Percentiles rank a stretch among this genome's conserved stretches.
Conservation (phyloP, 2,888 invertebrate species). For the Volucella bombylans region DNA sequence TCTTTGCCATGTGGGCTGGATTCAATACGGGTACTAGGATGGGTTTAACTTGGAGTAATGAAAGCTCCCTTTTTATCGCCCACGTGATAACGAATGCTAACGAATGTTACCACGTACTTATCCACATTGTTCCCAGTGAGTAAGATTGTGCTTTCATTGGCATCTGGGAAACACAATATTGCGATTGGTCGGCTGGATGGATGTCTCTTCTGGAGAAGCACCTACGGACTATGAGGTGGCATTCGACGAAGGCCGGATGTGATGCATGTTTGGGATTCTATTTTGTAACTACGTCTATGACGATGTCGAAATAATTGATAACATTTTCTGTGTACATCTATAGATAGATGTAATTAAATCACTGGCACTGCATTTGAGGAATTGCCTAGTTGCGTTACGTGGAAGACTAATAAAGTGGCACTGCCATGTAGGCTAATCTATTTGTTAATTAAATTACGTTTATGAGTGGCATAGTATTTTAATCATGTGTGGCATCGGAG, state of each 20-base stretch:
- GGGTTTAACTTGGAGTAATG: neutral
- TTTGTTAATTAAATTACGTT: constrained; percentile 60
- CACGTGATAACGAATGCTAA: constrained; percentile 32
- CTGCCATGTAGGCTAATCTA: constrained; percentile 25
- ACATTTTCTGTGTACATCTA: constrained; percentile 21
- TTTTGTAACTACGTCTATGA: neutral
- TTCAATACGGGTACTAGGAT: too few relatives aligned
- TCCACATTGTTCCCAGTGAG: neutral
- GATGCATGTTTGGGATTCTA: constrained; percentile 30
- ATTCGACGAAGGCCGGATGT: constrained; percentile 11
- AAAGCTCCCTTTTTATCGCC: constrained; percentile 47
- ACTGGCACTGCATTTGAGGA: constrained; percentile 28
- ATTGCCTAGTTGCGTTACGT: constrained; percentile 17
- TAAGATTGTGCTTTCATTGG: constrained; percentile 32
- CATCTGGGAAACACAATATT: constrained; percentile 35
- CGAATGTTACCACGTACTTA: constrained; percentile 33
- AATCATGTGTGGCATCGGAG: constrained; percentile 42
- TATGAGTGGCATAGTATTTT: constrained; percentile 40
- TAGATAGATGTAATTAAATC: constrained; percentile 25
- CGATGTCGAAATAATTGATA: constrained; percentile 14
- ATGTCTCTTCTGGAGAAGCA: neutral
- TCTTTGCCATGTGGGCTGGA: constrained; percentile 8
- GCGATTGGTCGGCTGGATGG: constrained; percentile 36
- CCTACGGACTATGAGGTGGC: neutral
- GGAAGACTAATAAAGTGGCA: constrained; percentile 13